These are phyloP conservation scores for Crotalus horridus DNA, from an alignment of 2,113 vertebrate genomes.

Conservation along the genomic window DNA sequence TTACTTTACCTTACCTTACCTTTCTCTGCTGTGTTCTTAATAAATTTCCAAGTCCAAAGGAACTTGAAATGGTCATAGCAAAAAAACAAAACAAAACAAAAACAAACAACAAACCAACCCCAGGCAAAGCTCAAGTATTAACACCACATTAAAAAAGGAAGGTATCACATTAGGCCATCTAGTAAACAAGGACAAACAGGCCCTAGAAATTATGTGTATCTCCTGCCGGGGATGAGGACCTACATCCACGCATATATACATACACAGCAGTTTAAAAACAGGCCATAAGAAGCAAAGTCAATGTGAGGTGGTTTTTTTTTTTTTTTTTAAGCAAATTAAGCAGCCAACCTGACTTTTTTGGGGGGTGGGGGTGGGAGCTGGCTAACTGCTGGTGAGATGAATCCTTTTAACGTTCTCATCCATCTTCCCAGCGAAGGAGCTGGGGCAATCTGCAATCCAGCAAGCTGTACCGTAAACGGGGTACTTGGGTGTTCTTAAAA, in stretches of 20 bases:
- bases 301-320: not conserved
- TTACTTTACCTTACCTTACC: not conserved
- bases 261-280: conserved; percentile 13
- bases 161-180: conserved; percentile 2
- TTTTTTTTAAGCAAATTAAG: conserved; percentile 19
- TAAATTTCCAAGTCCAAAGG: not conserved
- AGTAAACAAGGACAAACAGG: not conserved
- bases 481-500: conserved; percentile 62
- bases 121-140: not conserved
- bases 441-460: conserved; percentile 59
- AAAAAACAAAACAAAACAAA: not conserved
- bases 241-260: not conserved
- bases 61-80: not conserved
- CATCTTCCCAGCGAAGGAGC: conserved; percentile 53
- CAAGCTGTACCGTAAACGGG: conserved; percentile 45
- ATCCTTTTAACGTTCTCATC: conserved; percentile 51
- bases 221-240: not conserved
- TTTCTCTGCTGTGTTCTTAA: not conserved
- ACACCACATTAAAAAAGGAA: not conserved
- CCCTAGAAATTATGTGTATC: not conserved
- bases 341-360: not conserved
- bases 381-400: conserved; percentile 15
- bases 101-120: no score
- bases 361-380: not conserved
- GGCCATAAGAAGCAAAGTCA: not conserved